phyloP scores from a whole-genome alignment of 2,888 invertebrate genomes.

The Dasysyrphus tricinctus region DNA sequence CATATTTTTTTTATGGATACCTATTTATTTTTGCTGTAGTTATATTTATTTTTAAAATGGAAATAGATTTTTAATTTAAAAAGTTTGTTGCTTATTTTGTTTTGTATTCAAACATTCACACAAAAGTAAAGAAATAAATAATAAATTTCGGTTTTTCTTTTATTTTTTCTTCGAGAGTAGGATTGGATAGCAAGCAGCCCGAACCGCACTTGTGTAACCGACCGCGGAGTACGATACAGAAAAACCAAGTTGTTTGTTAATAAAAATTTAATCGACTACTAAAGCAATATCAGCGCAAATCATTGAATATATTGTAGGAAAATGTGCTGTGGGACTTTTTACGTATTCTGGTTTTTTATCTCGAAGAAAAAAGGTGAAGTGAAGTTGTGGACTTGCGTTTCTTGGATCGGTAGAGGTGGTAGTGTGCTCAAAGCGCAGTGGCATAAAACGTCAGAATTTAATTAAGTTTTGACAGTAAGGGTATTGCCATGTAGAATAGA shows the following conservation, averaged over 20 bases:
- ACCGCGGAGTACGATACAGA: constrained; percentile 33
- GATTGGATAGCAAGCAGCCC: constrained; percentile 23
- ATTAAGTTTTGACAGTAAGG: constrained; percentile 6
- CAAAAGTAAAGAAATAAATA: neutral
- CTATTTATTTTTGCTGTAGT: no score
- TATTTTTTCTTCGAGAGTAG: constrained; percentile 30
- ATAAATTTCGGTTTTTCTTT: constrained; percentile 13
- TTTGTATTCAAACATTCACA: constrained; percentile 2
- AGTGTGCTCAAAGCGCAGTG: constrained; percentile 18
- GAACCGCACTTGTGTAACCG: constrained; percentile 42
- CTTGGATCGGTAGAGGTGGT: neutral
- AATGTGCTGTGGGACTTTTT: constrained; percentile 17
- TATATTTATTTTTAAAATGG: neutral
- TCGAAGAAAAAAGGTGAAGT: neutral
- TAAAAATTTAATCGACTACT: constrained; percentile 40
- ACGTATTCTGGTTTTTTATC: neutral
- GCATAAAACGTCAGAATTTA: constrained; percentile 18
- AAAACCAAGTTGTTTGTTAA: constrained; percentile 23
- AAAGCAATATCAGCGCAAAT: constrained; percentile 15
- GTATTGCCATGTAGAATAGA: neutral
- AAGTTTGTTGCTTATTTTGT: neutral
- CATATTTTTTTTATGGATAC: constrained; percentile 15
- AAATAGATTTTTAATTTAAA: neutral
- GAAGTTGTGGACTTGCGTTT: constrained; percentile 1
- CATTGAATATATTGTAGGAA: constrained; percentile 29